Conservation (phyloP, 2,888 invertebrate genomes). For the Rhingia campestris region DNA sequence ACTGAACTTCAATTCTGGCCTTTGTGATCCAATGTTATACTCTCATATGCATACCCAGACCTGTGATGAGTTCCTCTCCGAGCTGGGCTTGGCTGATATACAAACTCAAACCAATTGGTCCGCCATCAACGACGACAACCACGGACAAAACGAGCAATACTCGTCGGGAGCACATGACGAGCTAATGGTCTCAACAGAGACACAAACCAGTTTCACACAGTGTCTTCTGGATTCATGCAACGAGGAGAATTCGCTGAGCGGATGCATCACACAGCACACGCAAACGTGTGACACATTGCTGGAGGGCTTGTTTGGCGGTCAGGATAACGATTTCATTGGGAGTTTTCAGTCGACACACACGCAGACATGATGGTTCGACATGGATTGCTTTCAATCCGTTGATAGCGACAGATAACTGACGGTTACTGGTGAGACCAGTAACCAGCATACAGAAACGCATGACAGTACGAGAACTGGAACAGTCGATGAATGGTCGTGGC, state of each 20-base stretch:
- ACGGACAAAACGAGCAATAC: slow-evolving; percentile 38
- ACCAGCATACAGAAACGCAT: neutral
- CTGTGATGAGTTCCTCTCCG: slow-evolving; percentile 84
- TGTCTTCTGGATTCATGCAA: slow-evolving; percentile 76
- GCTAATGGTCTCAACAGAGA: slow-evolving; percentile 85
- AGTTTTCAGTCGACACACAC: slow-evolving; percentile 81
- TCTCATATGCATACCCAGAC: slow-evolving; percentile 83
- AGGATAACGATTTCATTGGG: slow-evolving; percentile 78
- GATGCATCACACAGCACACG: slow-evolving; percentile 80
- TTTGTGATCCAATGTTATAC: slow-evolving; percentile 82
- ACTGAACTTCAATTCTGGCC: slow-evolving; percentile 74
- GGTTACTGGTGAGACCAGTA: neutral
- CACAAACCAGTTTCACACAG: slow-evolving; percentile 83
- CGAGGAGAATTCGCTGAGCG: slow-evolving; percentile 53
- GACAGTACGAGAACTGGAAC: slow-evolving; percentile 5
- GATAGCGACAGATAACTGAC: slow-evolving; percentile 45
- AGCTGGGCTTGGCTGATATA: slow-evolving; percentile 85
- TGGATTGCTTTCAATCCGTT: slow-evolving; percentile 65
- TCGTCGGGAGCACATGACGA: slow-evolving; percentile 82
- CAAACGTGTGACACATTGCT: slow-evolving; percentile 81
- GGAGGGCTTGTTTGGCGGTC: slow-evolving; percentile 78
- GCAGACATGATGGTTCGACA: slow-evolving; percentile 81
- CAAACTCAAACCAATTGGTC: slow-evolving; percentile 87
- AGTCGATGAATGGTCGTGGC: slow-evolving; percentile 32
- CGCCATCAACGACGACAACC: slow-evolving; percentile 54